These are phyloP conservation scores for Hipposideros larvatus DNA, from an alignment of 2,797 vertebrate species.

Conservation along the genomic window DNA sequence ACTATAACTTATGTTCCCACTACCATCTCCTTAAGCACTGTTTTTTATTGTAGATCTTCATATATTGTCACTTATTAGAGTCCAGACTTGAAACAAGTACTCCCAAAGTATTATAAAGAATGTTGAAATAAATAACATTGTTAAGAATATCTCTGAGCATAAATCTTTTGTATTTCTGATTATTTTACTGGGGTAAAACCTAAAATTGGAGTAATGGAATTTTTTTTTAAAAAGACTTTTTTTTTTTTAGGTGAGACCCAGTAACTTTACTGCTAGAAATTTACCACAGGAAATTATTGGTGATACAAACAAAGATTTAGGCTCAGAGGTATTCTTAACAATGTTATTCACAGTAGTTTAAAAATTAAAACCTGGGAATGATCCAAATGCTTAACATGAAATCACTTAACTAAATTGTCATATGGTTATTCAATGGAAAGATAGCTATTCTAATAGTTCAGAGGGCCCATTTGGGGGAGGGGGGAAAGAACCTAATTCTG, in stretches of 20 bases:
- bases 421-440: neutral
- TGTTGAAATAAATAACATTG: neutral
- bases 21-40: neutral
- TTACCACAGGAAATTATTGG: slow-evolving; percentile 7
- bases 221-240: neutral
- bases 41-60: neutral
- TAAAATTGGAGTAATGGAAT: neutral
- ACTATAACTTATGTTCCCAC: neutral
- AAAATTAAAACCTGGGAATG: neutral
- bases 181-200: neutral
- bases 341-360: neutral
- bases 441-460: neutral
- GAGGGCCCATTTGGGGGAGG: neutral
- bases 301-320: neutral
- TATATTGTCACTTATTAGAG: neutral
- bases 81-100: neutral
- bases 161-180: neutral
- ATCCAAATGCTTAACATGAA: neutral
- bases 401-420: neutral
- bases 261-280: neutral
- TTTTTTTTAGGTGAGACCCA: neutral
- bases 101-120: neutral
- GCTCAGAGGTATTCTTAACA: neutral
- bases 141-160: neutral
- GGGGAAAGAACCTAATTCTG: neutral